phyloP scores from a whole-genome alignment of 2,113 vertebrate genomes.

The Bufo bufo region DNA sequence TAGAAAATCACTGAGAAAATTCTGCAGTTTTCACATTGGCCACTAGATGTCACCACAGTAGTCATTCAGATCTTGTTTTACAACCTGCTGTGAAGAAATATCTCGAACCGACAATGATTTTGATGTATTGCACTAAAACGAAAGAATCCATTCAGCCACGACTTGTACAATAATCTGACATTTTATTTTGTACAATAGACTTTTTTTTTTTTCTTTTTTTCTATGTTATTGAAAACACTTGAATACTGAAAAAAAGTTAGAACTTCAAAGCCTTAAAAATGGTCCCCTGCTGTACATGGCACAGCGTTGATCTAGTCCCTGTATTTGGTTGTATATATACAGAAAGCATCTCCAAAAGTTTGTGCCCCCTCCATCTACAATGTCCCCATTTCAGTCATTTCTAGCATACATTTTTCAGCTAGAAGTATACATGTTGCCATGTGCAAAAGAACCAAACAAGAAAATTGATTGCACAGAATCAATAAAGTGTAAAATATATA shows the following conservation, averaged over 20 bases:
- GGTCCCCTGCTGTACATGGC: slow-evolving; percentile 88
- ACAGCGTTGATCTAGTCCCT: slow-evolving; percentile 86
- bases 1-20: not conserved
- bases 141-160: slow-evolving; percentile 55
- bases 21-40: not conserved
- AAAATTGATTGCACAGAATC: slow-evolving; percentile 82
- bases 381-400: slow-evolving; percentile 78
- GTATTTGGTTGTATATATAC: slow-evolving; percentile 89
- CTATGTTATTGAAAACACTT: slow-evolving; percentile 98
- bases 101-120: not conserved
- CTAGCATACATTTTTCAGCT: slow-evolving; percentile 69
- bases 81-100: not conserved
- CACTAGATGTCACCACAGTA: not conserved
- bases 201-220: slow-evolving; percentile 68
- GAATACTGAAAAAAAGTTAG: slow-evolving; percentile 98
- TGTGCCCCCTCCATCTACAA: slow-evolving; percentile 81
- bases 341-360: slow-evolving; percentile 87
- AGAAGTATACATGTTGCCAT: slow-evolving; percentile 84
- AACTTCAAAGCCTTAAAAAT: slow-evolving; percentile 96
- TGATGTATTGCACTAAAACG: not conserved
- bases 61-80: not conserved
- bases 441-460: slow-evolving; percentile 85
- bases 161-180: slow-evolving; percentile 93
- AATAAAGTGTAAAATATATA: slow-evolving; percentile 77
- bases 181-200: slow-evolving; percentile 99